phyloP scores from a whole-genome alignment of 2,113 vertebrate genomes.

The Rhodinocichla rosea region DNA sequence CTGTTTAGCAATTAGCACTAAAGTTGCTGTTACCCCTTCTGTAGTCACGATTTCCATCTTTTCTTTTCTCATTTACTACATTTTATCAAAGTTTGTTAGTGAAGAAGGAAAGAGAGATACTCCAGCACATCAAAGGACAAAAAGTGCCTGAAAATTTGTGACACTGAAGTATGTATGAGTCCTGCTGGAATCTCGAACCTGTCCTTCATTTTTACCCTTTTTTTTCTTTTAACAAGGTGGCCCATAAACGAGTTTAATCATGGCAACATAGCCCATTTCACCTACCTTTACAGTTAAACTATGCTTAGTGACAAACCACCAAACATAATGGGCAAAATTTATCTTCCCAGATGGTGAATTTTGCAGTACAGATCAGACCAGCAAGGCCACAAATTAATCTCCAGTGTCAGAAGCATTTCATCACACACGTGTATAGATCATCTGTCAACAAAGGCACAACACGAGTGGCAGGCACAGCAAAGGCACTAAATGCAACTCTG shows the following conservation, averaged over 20 bases:
- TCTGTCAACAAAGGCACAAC: background rate
- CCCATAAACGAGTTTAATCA: background rate
- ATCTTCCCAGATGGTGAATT: slow-evolving; percentile 21
- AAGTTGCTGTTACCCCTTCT: background rate
- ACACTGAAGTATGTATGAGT: background rate
- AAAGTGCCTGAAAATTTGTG: background rate
- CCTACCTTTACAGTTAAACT: background rate
- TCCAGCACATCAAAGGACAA: background rate
- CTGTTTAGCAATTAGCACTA: background rate
- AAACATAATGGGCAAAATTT: background rate
- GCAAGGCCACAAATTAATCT: slow-evolving; percentile 41
- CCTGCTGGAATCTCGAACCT: background rate
- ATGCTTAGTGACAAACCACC: background rate
- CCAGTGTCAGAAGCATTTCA: background rate
- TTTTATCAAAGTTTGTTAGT: background rate
- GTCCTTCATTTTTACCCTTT: background rate
- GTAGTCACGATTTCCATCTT: background rate
- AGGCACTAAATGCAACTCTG: background rate
- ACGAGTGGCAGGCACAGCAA: background rate
- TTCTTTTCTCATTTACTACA: background rate
- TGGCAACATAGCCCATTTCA: background rate
- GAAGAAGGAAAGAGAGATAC: background rate
- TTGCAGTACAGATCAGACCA: background rate
- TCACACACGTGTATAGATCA: background rate
- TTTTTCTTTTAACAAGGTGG: background rate